A percentile compares a stretch with the other conserved stretches of the same genome.
phyloP scores from a whole-genome alignment of 2,888 invertebrate species.

The Ecdyonurus torrentis region DNA sequence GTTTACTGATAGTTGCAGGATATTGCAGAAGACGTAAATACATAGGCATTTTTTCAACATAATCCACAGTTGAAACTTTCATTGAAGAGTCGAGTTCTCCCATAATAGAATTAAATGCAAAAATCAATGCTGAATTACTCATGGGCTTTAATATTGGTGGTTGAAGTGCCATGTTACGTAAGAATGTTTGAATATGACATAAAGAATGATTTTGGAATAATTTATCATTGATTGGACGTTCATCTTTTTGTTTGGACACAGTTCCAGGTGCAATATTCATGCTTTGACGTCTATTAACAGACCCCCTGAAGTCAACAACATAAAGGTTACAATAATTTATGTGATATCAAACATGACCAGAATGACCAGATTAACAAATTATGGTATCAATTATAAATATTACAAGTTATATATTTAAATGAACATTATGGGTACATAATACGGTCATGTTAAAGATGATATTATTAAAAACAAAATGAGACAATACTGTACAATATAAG shows the following conservation, averaged over 20 bases:
- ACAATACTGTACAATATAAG: too few relatives aligned
- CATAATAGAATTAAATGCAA: background rate
- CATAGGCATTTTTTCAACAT: background rate
- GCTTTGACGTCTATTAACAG: background rate
- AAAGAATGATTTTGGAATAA: background rate
- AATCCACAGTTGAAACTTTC: background rate
- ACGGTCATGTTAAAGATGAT: too few relatives aligned
- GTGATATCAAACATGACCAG: background rate
- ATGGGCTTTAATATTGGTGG: background rate
- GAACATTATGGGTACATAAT: too few relatives aligned
- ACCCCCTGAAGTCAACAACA: background rate
- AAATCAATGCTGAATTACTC: background rate
- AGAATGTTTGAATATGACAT: background rate
- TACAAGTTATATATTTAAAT: too few relatives aligned
- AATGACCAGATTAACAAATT: background rate
- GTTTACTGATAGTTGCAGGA: too few relatives aligned
- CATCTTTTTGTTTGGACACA: background rate
- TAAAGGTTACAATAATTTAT: background rate
- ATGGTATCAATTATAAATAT: too few relatives aligned
- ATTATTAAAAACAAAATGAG: too few relatives aligned
- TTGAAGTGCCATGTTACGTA: background rate
- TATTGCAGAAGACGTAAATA: background rate
- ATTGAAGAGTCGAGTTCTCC: background rate
- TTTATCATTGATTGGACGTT: background rate
- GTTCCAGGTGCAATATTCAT: background rate